Base-by-base conservation (phyloP, 2,888 invertebrate species). In the Norana najaformis region DNA sequence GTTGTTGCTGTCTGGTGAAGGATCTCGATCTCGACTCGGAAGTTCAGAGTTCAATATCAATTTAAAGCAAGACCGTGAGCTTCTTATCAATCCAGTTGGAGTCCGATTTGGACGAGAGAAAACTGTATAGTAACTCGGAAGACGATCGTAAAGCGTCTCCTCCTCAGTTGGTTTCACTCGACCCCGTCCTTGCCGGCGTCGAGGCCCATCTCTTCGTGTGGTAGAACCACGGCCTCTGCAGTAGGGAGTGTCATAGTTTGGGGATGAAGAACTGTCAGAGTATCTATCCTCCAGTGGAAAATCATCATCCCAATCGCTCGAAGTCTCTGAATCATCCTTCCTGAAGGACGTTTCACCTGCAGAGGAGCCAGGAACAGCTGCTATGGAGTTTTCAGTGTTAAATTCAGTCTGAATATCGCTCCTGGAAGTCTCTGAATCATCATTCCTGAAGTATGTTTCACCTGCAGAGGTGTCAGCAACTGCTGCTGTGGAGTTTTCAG, bases 101-200 rank as follows among this genome's bases (percentile, higher is more conserved):
- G 69, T 92, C 34, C 90, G 89, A 90, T 69, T 89, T 18, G 94
- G 93, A 47, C 93, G 92, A 11, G 94, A 93, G 37, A 94, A 92
- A 34, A 93, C 93, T 20, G 94, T 94, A 91, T 92, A 94, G 90
- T 94, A 94, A 14, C 93, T 92, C 13, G 94, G 94, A 89, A 94
- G 91, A 91, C 94, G 94, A 91, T 94, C 94, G 92, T 93, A 94
- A 18, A 88, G 38, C 36, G 35, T 88, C 18, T 41, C 85, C 38
- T 90, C 90, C 36, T 85, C 85, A 35, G 16, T 37, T 20, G 85
- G 16, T 36, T 36, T 85, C 20, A 85, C 85, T 37, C 85, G 85
- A 5, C 85, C 85, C 16, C 85, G 35, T 85, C 85, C 85, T 8
- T 85, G 85, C 16, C 35, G 85, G 18, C 85, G 85, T 20, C 85